Evolutionary conservation across 2,888 invertebrate genomes (phyloP).

Genomic region (Sphinx pinastri): DNA sequence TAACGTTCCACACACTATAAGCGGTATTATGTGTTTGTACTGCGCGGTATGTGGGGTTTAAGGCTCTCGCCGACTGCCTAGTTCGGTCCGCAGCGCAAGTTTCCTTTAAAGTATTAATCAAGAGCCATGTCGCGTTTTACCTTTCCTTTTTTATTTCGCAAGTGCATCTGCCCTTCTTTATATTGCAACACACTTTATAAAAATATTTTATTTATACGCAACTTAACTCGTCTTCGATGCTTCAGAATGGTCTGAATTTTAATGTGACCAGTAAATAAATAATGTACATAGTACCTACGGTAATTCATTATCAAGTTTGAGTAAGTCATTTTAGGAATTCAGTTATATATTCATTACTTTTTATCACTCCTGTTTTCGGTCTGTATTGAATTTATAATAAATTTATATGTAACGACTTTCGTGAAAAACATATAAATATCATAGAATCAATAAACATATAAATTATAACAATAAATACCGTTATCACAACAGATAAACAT

Average conservation of each 20-base stretch:
- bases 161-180: constrained; percentile 63
- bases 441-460: background rate
- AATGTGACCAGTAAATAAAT: background rate
- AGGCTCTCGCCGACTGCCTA: constrained; percentile 46
- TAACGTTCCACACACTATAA: constrained; percentile 7
- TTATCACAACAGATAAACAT: constrained; percentile 19
- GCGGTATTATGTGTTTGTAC: constrained; percentile 42
- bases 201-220: constrained; percentile 35
- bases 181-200: constrained; percentile 42
- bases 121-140: constrained; percentile 60
- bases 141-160: constrained; percentile 59
- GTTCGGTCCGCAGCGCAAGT: constrained; percentile 60
- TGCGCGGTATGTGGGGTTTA: constrained; percentile 8
- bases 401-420: too few species aligned
- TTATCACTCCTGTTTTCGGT: background rate
- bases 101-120: constrained; percentile 78
- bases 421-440: background rate
- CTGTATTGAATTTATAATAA: background rate
- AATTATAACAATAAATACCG: constrained; percentile 13
- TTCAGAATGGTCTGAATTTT: constrained; percentile 4
- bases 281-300: too few species aligned
- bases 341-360: background rate
- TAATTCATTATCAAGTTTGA: background rate
- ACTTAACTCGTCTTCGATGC: background rate
- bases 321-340: background rate